Base-by-base conservation (phyloP, 2,113 vertebrate species). In the Coreoperca whiteheadi region DNA sequence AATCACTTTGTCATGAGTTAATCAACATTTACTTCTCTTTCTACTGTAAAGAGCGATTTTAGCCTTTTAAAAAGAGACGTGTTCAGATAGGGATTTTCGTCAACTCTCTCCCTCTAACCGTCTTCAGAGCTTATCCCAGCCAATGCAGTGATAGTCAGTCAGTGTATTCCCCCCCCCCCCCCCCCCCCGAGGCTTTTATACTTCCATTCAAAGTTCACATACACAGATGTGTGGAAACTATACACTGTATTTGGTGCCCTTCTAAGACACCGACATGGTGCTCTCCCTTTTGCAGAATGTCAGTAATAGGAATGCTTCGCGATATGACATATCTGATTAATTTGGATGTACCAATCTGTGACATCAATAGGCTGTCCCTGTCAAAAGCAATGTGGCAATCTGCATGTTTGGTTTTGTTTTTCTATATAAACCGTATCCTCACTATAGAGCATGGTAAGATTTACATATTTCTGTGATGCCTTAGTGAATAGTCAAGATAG, bases 381-480 rank as follows among this genome's bases (percentile, higher is more conserved):
- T 68, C 8, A 1, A 60, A 51, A 46, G 74, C 74, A 71, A n/a
- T 6, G n/a, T 61, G 78, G 69, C 53, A 61, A 37, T 79, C 65
- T 87, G 91, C 90, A 90, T 87, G 87, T 63, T 34, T 87, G 83
- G 63, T 34, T 6, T 89, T 87, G 81, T 68, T 32, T 8, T 79
- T 81, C 66, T 90, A 43, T 88, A 66, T 70, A 51, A 82, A 84
- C 63, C 75, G 66, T 84, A 65, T 88, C 83, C 57, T 85, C 48
- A 51, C 60, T 84, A 21, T 63, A 74, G 60, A 84, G 88, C 91
- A 91, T 93, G 91, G 54, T 34, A 41, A 50, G 34, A 85, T 32
- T 34, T 59, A 77, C 77, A 59, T 81, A 63, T 82, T 88, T 88
- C 79, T 92, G 83, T 90, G 80, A 90, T 59, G 84, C 86, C 87